Conservation (phyloP, 2,888 invertebrate genomes). For the Caenorhabditis macrosperma region DNA sequence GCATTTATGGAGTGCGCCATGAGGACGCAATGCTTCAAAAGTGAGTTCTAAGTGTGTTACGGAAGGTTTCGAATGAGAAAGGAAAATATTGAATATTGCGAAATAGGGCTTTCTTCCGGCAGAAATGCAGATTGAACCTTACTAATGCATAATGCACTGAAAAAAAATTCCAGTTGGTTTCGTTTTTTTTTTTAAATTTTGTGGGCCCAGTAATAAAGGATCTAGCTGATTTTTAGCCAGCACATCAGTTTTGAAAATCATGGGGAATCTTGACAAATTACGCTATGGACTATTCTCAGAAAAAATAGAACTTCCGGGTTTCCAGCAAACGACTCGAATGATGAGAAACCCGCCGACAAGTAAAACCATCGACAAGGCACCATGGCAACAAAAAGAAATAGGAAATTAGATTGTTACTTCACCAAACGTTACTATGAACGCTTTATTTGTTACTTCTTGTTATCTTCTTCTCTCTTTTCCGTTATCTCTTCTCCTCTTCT, state of each 20-base stretch:
- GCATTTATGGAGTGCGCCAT: slow-evolving; percentile 78
- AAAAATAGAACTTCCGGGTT: no score
- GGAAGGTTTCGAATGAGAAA: slow-evolving; percentile 1
- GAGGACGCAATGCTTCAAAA: slow-evolving; percentile 76
- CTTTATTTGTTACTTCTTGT: slow-evolving; percentile 6
- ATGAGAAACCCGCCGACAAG: slow-evolving; percentile 21
- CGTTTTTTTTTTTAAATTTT: no score
- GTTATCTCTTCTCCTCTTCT: slow-evolving; percentile 3
- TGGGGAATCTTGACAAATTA: no score
- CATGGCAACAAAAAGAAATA: slow-evolving; percentile 1
- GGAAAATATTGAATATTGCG: background rate
- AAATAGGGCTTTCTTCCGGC: no score
- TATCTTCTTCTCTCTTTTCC: background rate
- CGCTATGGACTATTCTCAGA: no score
- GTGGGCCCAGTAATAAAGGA: no score
- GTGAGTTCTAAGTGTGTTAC: slow-evolving; percentile 48
- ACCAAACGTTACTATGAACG: no score
- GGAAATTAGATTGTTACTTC: slow-evolving; percentile 27
- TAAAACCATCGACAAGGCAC: slow-evolving; percentile 1
- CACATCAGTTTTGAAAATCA: no score
- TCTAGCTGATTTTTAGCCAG: no score
- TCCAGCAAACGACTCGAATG: slow-evolving; percentile 41
- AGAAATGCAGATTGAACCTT: no score
- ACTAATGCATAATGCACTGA: no score
- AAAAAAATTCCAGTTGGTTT: no score